Conservation (phyloP, 2,113 vertebrate species). For the Patagioenas fasciata region DNA sequence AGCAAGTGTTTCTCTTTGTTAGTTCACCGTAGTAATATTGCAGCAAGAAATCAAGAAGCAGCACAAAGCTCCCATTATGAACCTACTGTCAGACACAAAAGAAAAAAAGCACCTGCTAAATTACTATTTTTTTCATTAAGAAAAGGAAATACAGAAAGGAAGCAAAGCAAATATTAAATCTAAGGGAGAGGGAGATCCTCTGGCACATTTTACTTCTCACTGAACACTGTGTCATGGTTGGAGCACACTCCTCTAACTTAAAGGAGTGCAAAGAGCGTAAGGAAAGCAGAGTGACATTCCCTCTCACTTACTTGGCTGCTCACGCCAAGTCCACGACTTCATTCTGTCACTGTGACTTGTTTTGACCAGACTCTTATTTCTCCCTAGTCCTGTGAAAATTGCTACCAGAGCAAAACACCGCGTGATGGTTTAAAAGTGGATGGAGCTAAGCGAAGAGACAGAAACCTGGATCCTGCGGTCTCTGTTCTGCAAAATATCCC, state of each 20-base stretch:
- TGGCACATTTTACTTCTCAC: not conserved
- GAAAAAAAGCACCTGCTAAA: not conserved
- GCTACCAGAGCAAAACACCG: not conserved
- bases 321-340: not conserved
- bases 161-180: not conserved
- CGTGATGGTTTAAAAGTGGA: rapidly evolving
- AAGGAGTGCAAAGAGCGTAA: not conserved
- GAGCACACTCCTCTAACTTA: not conserved
- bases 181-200: not conserved
- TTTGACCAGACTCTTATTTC: not conserved
- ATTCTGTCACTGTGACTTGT: not conserved
- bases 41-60: not conserved
- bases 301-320: rapidly evolving
- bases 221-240: rapidly evolving
- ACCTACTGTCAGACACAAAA: not conserved
- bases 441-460: not conserved
- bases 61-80: not conserved
- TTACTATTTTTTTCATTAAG: not conserved
- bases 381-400: not conserved
- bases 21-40: not conserved
- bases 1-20: not conserved
- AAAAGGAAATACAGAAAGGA: not conserved
- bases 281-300: not conserved
- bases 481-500: not conserved
- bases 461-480: rapidly evolving